Conservation (phyloP, 2,113 vertebrate genomes). For the Sisor rabdophorus region DNA sequence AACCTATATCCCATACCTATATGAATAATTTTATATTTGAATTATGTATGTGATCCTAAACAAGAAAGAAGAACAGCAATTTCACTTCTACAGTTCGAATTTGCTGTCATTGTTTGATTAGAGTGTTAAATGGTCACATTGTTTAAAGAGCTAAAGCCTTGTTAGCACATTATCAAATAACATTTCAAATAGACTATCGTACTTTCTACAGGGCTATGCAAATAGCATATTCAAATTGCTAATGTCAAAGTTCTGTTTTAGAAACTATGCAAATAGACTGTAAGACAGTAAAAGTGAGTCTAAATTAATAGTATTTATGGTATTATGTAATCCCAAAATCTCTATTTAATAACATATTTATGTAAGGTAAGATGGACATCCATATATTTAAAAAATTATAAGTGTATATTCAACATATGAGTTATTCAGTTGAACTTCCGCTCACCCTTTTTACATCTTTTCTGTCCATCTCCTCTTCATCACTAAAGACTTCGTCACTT, state of each 20-base stretch:
- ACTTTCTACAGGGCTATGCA: slow-evolving; percentile 57
- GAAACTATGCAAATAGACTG: slow-evolving; percentile 65
- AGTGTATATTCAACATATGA: neutral
- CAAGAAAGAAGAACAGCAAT: too few species aligned
- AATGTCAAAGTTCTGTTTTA: slow-evolving; percentile 65
- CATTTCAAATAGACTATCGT: slow-evolving; percentile 29
- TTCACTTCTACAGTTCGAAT: too few species aligned
- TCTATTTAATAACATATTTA: neutral
- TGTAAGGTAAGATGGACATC: too few species aligned
- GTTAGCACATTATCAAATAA: slow-evolving; percentile 3
- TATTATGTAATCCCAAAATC: neutral
- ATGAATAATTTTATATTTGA: too few species aligned
- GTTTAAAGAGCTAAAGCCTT: neutral
- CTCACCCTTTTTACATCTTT: slow-evolving; percentile 69
- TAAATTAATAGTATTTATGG: slow-evolving; percentile 48
- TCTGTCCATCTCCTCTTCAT: slow-evolving; percentile 62
- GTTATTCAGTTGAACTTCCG: neutral
- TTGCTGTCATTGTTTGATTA: too few species aligned
- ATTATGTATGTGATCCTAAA: too few species aligned
- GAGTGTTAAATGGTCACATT: too few species aligned
- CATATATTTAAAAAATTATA: too few species aligned
- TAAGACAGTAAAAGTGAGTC: slow-evolving; percentile 46
- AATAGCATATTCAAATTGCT: slow-evolving; percentile 68
- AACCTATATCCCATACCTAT: too few species aligned
- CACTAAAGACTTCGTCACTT: slow-evolving; percentile 75